Conservation (phyloP, 1,140 invertebrate genomes). For the Bombus waltoni region DNA sequence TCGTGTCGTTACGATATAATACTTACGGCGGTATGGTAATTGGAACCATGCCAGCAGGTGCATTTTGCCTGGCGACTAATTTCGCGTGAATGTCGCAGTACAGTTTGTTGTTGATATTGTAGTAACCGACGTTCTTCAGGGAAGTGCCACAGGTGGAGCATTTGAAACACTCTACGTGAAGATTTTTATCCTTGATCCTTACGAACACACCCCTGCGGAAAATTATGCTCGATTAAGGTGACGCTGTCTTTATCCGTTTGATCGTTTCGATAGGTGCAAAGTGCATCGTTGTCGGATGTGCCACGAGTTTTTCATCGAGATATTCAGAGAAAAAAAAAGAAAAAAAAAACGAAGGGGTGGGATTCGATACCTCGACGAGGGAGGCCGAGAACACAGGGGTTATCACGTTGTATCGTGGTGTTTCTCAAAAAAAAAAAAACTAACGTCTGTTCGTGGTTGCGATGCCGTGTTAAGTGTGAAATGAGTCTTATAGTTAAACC, state of each 20-base stretch:
- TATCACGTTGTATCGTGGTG: conserved; percentile 36
- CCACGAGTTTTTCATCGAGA: conserved; percentile 54
- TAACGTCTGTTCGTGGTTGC: not conserved
- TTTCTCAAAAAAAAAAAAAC: not conserved
- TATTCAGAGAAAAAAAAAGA: not conserved
- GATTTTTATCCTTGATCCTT: conserved; percentile 96
- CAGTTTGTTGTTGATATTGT: conserved; percentile 97
- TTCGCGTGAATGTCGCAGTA: conserved; percentile 98
- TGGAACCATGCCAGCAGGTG: conserved; percentile 89
- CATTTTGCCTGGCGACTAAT: conserved; percentile 92
- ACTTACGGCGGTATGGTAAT: conserved; percentile 92
- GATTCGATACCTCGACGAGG: conserved; percentile 65
- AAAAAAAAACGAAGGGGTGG: not conserved
- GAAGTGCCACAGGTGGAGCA: conserved; percentile 97
- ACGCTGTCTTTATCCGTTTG: not conserved
- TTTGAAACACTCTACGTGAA: conserved; percentile 98
- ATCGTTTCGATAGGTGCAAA: conserved; percentile 31
- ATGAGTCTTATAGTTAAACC: not conserved
- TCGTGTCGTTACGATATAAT: not conserved
- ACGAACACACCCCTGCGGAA: conserved; percentile 94
- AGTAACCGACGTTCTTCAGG: conserved; percentile 97
- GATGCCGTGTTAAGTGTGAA: not conserved
- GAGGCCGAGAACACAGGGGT: conserved; percentile 50
- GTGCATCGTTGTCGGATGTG: conserved; percentile 55
- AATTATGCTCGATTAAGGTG: not conserved